phyloP scores from a whole-genome alignment of 2,888 invertebrate species.

The Oscheius myriophilus region DNA sequence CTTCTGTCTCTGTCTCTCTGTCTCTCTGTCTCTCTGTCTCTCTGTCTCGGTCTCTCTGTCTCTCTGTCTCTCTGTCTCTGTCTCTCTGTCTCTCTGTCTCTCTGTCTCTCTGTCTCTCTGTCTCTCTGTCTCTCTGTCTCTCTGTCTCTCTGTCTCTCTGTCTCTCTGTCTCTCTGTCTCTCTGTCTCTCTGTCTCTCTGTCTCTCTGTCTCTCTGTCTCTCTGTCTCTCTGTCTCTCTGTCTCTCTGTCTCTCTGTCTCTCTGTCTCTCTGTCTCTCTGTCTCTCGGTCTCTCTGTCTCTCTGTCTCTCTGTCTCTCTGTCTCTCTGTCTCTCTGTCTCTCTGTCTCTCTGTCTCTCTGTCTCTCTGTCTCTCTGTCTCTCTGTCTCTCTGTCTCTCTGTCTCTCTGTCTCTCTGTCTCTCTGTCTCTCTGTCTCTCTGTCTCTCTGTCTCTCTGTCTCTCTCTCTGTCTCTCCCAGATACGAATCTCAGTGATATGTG shows the following conservation, averaged over 20 bases:
- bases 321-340: background rate
- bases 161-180: slow-evolving; percentile 7
- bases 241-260: background rate
- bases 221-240: slow-evolving; percentile 3
- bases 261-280: background rate
- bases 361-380: slow-evolving; percentile 5
- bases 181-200: background rate
- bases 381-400: slow-evolving; percentile 2
- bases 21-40: slow-evolving; percentile 5
- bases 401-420: background rate
- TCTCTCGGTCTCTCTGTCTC: slow-evolving; percentile 2
- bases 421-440: background rate
- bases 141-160: background rate
- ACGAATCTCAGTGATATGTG: background rate
- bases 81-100: background rate
- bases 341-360: background rate
- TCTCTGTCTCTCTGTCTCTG: background rate
- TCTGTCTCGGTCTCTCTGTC: background rate
- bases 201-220: slow-evolving; percentile 4
- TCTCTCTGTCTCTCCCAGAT: background rate
- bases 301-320: slow-evolving; percentile 2
- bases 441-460: slow-evolving; percentile 3
- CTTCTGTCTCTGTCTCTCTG: slow-evolving; percentile 1
- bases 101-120: slow-evolving; percentile 1
- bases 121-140: slow-evolving; percentile 7